phyloP scores from a whole-genome alignment of 2,888 invertebrate species.

The Saturnia japonica region DNA sequence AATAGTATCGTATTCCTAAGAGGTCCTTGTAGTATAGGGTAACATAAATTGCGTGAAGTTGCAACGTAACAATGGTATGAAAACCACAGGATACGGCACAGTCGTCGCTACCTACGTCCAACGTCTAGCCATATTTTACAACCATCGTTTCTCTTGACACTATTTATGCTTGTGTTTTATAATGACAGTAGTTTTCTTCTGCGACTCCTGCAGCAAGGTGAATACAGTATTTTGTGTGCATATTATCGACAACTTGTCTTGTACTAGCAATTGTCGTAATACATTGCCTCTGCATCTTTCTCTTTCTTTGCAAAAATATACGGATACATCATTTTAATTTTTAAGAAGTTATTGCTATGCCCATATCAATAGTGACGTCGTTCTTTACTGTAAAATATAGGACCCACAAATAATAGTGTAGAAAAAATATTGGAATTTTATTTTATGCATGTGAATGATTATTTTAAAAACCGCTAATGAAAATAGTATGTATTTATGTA shows the following conservation, averaged over 20 bases:
- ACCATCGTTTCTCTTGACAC: slow-evolving; percentile 70
- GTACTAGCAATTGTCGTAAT: background rate
- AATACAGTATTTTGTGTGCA: background rate
- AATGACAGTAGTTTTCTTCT: slow-evolving; percentile 51
- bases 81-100: slow-evolving; percentile 50
- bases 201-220: slow-evolving; percentile 40
- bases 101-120: slow-evolving; percentile 52
- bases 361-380: too few relatives aligned
- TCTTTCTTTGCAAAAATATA: background rate
- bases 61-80: slow-evolving; percentile 64
- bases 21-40: slow-evolving; percentile 33
- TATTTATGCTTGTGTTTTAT: slow-evolving; percentile 64
- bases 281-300: background rate
- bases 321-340: too few relatives aligned
- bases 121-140: slow-evolving; percentile 66
- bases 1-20: background rate
- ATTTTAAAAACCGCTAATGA: too few relatives aligned
- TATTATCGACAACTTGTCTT: slow-evolving; percentile 9
- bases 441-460: too few relatives aligned
- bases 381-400: too few relatives aligned
- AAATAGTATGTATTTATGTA: too few relatives aligned
- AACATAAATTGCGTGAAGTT: slow-evolving; percentile 65
- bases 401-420: too few relatives aligned
- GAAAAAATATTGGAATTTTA: too few relatives aligned
- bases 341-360: too few relatives aligned